Base-by-base conservation (phyloP, 2,888 invertebrate genomes). In the Drosophila fulvimacula region DNA sequence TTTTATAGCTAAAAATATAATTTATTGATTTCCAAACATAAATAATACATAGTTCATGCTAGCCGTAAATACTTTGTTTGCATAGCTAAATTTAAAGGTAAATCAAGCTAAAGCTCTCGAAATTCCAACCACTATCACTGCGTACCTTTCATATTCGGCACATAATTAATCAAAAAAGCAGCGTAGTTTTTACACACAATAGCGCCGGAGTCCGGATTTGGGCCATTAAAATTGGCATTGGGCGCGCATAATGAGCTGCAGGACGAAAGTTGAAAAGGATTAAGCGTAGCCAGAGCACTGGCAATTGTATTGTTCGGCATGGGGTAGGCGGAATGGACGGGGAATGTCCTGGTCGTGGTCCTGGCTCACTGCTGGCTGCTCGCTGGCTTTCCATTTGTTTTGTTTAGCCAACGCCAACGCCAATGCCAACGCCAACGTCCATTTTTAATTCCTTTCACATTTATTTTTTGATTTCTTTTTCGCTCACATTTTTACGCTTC, bases 131-230 rank as follows among this genome's bases (percentile, higher is more conserved):
- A 15, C 5, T 17, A n/a, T n/a, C n/a, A n/a, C 15, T 15, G 27
- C 4, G 48, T 19, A 17, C 57, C 66, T 67, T 68, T 69, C 85
- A 73, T 66, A 81, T 73, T 81, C 82, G 63, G 79, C 86, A 76
- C 73, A 86, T 83, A 86, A 86, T 86, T 88, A 86, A 86, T 86
- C 88, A 86, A 83, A 86, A 74, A 76, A 76, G 69, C 60, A 49
- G 38, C 69, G 73, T 76, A 73, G 68, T 76, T 76, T 72, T 62
- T 49, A 49, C 57, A 63, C 55, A 69, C 73, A 74, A 74, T 75
- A 39, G 39, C 62, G 21, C 27, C 39, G 44, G 49, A 48, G 41
- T 55, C 59, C 66, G 85, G 85, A 85, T 85, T 85, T 88, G 76
- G 80, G 69, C 83, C 85, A 86, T 86, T 86, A 80, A 83, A 83